A percentile compares a stretch with the other conserved stretches of the same genome.
These are phyloP conservation scores for Gasterosteus aculeatus DNA, from an alignment of 2,113 vertebrate species.

Conservation along the genomic window DNA sequence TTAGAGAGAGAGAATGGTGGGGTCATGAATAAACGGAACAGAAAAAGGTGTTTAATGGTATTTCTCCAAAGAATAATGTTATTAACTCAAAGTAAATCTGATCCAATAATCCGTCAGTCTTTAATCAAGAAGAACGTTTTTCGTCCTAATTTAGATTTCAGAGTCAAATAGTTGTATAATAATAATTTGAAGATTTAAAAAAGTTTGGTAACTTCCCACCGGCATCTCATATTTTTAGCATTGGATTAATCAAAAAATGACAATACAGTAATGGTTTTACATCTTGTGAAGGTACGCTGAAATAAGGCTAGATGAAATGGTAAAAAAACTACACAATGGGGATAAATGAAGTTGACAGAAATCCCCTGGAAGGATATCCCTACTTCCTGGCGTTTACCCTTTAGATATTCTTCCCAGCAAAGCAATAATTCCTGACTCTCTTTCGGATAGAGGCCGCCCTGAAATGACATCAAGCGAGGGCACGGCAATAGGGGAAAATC, in stretches of 20 bases:
- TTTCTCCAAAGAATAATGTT: conserved; percentile 1
- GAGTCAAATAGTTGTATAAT: not conserved
- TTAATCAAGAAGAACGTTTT: conserved; percentile 8
- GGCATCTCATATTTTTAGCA: not conserved
- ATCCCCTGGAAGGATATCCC: not conserved
- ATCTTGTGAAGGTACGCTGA: not conserved
- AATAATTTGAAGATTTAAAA: not conserved
- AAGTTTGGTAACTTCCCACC: not conserved
- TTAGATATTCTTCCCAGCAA: not conserved
- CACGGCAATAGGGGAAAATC: not conserved
- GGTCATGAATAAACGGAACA: not conserved
- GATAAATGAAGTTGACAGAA: not conserved
- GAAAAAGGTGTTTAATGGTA: not conserved
- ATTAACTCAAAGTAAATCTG: not conserved
- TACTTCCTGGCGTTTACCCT: not conserved
- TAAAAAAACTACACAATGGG: not conserved
- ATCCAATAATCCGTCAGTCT: not conserved
- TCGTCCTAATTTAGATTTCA: not conserved
- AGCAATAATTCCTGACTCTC: not conserved
- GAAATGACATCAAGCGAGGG: not conserved
- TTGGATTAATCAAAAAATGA: not conserved
- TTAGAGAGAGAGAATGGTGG: not conserved
- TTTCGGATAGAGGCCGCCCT: not conserved
- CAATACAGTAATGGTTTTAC: not conserved
- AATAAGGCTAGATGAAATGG: not conserved